Base-by-base conservation (phyloP, 1,140 invertebrate species). In the Drosophila tristis region DNA sequence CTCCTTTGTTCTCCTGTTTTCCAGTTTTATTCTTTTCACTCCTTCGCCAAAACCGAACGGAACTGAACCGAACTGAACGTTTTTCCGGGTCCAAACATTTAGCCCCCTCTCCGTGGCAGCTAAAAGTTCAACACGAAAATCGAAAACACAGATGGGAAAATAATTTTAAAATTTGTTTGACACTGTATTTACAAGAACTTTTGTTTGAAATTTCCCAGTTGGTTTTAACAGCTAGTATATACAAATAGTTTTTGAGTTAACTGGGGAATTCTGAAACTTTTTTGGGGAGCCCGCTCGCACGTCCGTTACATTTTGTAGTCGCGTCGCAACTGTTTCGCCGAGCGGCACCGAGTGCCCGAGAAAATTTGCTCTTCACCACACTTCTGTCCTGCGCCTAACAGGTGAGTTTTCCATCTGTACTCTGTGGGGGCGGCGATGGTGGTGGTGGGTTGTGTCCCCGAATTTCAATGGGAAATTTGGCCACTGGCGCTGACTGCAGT, bases 401-500 rank as follows among this genome's bases (percentile, higher is more conserved):
- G 82, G 82, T 87, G 84, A 82, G 66, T 76, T 76, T 80, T 56
- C 51, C 45, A 1, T 11, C 11, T 7, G 25, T 47, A 45, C 13
- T 35, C 50, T 54, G 43, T 26, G 59, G 49, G 47, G 43, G 44
- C 15, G 45, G 26, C 8, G 54, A 50, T 26, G 64, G 26, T 42
- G 39, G 9, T 25, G 26, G 45, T 49, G 35, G 9, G 47, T 9
- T 23, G 48, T 62, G 58, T 39, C 43, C 43, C 31, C 31, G 29
- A 39, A 53, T 42, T 50, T 44, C 44, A 13, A 4, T 55, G 71
- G 59, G 29, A 64, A 56, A 80, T 66, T 77, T 80, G 60, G 73
- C 77, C 73, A 74, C 81, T 72, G 78, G 51, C 74, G 70, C 64
- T 72, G 81, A 87, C 78, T 82, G 82, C 82, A 87, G 78, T 87